Evolutionary conservation across 2,797 vertebrate genomes (phyloP).

Genomic region (Pseudochirops cupreus): DNA sequence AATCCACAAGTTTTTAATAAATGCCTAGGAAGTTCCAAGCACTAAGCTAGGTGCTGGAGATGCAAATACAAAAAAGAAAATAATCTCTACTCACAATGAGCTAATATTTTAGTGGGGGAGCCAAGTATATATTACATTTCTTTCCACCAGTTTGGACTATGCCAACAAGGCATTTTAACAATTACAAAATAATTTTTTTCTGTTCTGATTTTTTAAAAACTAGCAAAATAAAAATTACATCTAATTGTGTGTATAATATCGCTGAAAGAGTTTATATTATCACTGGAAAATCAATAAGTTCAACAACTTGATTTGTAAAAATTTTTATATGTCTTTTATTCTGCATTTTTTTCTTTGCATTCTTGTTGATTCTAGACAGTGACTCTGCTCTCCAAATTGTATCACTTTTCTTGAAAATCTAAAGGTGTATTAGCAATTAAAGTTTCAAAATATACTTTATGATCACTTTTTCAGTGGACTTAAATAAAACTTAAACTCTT

Average conservation of each 20-base stretch:
- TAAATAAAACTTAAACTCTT: not conserved
- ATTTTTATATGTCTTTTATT: slow-evolving; percentile 17
- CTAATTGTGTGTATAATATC: slow-evolving; percentile 51
- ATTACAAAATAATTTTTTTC: slow-evolving; percentile 31
- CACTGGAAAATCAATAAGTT: slow-evolving; percentile 52
- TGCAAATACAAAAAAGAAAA: not conserved
- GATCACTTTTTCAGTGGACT: slow-evolving; percentile 19
- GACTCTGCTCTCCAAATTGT: not conserved
- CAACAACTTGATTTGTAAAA: slow-evolving; percentile 22
- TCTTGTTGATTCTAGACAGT: slow-evolving; percentile 48
- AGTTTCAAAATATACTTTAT: slow-evolving; percentile 40
- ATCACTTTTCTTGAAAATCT: slow-evolving; percentile 62
- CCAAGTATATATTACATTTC: slow-evolving; percentile 12
- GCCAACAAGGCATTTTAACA: slow-evolving; percentile 51
- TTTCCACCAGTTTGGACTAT: slow-evolving; percentile 2
- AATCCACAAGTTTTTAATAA: not conserved
- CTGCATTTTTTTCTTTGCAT: slow-evolving; percentile 10
- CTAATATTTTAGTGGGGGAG: not conserved
- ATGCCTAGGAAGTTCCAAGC: not conserved
- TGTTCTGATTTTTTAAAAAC: slow-evolving; percentile 20
- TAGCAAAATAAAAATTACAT: slow-evolving; percentile 41
- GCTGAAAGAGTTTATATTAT: slow-evolving; percentile 60
- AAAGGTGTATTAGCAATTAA: slow-evolving; percentile 56
- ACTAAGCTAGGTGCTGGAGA: not conserved
- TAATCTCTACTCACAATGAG: not conserved